A percentile compares a stretch with the other conserved stretches of the same genome.
These are phyloP conservation scores for Leptinotarsa defecta DNA, from an alignment of 1,140 invertebrate species.

Conservation along the genomic window DNA sequence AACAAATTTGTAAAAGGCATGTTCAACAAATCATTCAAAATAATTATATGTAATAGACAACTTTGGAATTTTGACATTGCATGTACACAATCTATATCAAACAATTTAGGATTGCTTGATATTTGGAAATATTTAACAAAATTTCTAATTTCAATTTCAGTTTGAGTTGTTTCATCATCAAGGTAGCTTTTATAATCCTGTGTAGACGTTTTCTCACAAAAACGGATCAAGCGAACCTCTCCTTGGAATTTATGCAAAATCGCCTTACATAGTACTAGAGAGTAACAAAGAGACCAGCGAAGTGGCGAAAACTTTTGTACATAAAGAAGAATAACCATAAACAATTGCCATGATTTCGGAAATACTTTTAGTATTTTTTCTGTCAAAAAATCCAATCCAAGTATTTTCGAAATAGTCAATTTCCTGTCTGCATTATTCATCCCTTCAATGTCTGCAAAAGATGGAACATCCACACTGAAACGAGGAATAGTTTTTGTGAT, in stretches of 20 bases:
- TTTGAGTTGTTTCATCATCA: neutral
- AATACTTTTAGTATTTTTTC: neutral
- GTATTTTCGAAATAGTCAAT: slow-evolving; percentile 2
- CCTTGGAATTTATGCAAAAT: neutral
- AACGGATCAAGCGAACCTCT: neutral
- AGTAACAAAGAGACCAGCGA: neutral
- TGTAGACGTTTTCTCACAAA: neutral
- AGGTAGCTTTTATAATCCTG: neutral
- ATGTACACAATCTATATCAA: neutral
- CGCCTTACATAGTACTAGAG: neutral
- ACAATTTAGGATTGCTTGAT: neutral
- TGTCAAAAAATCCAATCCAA: neutral
- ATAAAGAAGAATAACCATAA: neutral
- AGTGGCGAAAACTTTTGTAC: neutral
- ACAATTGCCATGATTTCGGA: neutral
- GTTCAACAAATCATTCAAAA: neutral
- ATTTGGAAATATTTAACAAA: neutral
- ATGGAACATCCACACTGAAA: neutral
- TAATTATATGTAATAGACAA: neutral
- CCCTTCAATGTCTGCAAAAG: neutral
- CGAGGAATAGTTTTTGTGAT: neutral
- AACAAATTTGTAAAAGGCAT: neutral
- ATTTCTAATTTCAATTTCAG: neutral
- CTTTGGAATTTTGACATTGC: neutral
- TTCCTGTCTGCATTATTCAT: neutral